Conservation (phyloP, 2,888 invertebrate species). For the Drosophila borealis region DNA sequence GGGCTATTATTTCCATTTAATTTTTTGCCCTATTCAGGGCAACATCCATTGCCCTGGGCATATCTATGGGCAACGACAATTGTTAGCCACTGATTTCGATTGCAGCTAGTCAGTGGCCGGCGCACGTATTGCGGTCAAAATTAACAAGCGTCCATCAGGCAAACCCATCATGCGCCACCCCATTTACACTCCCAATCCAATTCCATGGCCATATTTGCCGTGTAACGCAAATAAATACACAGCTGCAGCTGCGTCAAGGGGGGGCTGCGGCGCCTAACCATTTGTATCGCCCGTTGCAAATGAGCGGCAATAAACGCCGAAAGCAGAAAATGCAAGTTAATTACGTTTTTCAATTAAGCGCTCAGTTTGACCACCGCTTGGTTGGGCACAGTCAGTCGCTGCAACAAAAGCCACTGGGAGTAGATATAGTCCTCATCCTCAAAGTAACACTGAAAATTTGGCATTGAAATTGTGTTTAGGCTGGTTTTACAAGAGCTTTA, state of each 20-base stretch:
- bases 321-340: constrained; percentile 80
- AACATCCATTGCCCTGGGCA: constrained; percentile 8
- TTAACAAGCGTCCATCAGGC: constrained; percentile 57
- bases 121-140: constrained; percentile 70
- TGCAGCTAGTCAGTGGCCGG: constrained; percentile 38
- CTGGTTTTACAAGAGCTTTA: constrained; percentile 36
- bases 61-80: constrained; percentile 10
- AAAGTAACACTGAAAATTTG: constrained; percentile 52
- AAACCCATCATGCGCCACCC: constrained; percentile 26
- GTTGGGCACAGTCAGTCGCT: constrained; percentile 25
- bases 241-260: constrained; percentile 32
- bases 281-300: constrained; percentile 67
- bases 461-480: constrained; percentile 65
- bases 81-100: constrained; percentile 39
- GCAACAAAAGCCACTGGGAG: constrained; percentile 27
- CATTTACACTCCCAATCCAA: constrained; percentile 11
- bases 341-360: constrained; percentile 80
- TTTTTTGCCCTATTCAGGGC: constrained; percentile 23
- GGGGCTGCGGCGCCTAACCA: constrained; percentile 32
- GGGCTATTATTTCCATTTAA: constrained; percentile 21
- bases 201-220: constrained; percentile 26
- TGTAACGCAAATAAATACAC: constrained; percentile 69
- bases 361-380: constrained; percentile 53
- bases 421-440: constrained; percentile 12
- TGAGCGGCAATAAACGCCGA: constrained; percentile 78